Base-by-base conservation (phyloP, 2,888 invertebrate genomes). In the Drosophila prostipennis region DNA sequence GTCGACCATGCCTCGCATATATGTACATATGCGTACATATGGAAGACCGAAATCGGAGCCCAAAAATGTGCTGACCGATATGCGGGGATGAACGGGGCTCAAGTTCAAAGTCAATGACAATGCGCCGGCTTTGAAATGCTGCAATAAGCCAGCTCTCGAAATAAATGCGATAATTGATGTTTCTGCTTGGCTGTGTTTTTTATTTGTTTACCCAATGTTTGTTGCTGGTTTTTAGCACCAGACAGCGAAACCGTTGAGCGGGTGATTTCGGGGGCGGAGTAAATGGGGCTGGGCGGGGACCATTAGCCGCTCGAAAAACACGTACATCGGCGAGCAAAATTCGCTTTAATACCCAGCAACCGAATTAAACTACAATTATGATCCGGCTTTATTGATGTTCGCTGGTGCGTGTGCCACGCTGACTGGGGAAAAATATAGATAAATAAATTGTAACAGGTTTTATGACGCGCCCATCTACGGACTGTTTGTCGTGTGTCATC, bases 51-150 rank as follows among this genome's bases (percentile, higher is more conserved):
- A 63, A 32, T 64, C 13, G 49, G 36, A 64, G 36, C 64, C 48
- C 23, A 42, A 48, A 64, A 64, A 63, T 63, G 48, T 63, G 61
- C 63, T 63, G 63, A 63, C 49, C 42, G 57, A 39, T 7, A 43
- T 67, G 68, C 13, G 40, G 42, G 36, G 36, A 29, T 29, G 5
- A 43, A 26, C 23, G 58, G 40, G 11, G 43, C 63, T 52, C 87
- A 80, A 87, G 87, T 86, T 80, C 86, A 87, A 79, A 70, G 87
- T 80, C 81, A 87, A 69, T 53, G 68, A 6, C 52, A 40, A 53
- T 46, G 56, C 40, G 52, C 39, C 53, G 29, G 49, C 40, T 65
- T 51, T 40, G 39, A 53, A 53, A 65, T 65, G 61, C 61, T 61
- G 61, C 61, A 63, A 48, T 48, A 40, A 60, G 61, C 61, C 34